Base-by-base conservation (phyloP, 2,888 invertebrate genomes). In the Xestia ashworthii region DNA sequence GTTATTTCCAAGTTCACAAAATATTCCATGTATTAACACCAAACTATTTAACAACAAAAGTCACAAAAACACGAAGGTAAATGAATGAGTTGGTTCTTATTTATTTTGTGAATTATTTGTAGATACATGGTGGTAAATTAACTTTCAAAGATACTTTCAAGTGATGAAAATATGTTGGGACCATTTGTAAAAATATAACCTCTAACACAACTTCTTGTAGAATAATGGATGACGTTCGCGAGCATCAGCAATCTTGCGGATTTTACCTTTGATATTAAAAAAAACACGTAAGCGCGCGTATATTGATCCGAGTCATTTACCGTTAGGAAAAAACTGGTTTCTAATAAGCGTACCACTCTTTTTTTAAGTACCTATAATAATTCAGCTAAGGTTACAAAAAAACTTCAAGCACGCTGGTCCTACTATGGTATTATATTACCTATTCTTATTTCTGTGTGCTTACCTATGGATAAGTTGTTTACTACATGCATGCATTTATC, bases 261-360 rank as follows among this genome's bases (percentile, higher is more conserved):
- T 77, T 86, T 64, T 80, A 70, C 65, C 67, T 74, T 68, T 74
- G 67, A 72, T 66, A 41, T 25, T 44, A 66, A 38, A 50, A 48
- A 46, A 70, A 48, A 48, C 53, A 70, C 71, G 55, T 46, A 41
- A 48, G 78, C 64, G 50, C n/a, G 44, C 50, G n/a, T 71, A 44
- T 70, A 55, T 50, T 58, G 70, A 75, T 82, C 46, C 55, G 74
- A 67, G 48, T 60, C 0, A 72, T 71, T 82, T 67, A 85, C 85
- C 72, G 83, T 83, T 82, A 85, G 38, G 58, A 66, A 44, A 74
- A 74, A 82, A 85, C 83, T 72, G 66, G 83, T 83, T 83, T 74
- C 38, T 60, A 38, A 14, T 46, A 50, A n/a, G n/a, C 66, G 46
- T 64, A 64, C 62, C 64, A 48, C 53, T 46, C 16, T 46, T 70